Evolutionary conservation across 2,888 invertebrate genomes (phyloP).

Genomic region (Andrena bucephala): DNA sequence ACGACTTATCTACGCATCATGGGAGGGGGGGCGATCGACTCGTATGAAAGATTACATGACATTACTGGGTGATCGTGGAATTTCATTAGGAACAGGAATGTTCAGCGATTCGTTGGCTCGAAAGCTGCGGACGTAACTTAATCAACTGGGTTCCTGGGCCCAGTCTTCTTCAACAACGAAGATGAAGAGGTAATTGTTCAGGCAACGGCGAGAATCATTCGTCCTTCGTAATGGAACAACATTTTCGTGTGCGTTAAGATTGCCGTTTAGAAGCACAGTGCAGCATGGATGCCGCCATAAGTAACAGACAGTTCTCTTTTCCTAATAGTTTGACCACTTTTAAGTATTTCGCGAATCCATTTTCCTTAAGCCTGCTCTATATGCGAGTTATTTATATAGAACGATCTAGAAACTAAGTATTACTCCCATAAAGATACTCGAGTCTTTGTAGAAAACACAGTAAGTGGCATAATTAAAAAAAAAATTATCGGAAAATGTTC

Average conservation of each 20-base stretch:
- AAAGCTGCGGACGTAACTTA: neutral
- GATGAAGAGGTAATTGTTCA: constrained; percentile 10
- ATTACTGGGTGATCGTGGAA: constrained; percentile 2
- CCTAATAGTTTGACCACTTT: neutral
- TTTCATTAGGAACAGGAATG: constrained; percentile 41
- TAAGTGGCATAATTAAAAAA: too few species aligned
- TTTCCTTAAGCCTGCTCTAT: neutral
- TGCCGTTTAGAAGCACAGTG: neutral
- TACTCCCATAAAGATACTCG: too few species aligned
- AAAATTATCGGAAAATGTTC: too few species aligned
- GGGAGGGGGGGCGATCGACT: neutral
- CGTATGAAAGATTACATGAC: neutral
- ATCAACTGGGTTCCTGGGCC: neutral
- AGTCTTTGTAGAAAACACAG: too few species aligned
- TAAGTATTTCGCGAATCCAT: neutral
- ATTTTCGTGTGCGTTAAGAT: constrained; percentile 10
- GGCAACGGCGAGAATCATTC: constrained; percentile 4
- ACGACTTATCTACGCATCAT: neutral
- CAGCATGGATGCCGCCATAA: neutral
- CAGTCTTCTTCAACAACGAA: neutral
- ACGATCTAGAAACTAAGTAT: neutral
- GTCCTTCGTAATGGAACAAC: constrained; percentile 7
- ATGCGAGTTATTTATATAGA: neutral
- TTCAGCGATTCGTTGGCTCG: constrained; percentile 10
- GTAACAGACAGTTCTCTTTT: neutral